These are phyloP conservation scores for Noturus placidus DNA, from an alignment of 2,113 vertebrate genomes.

Conservation along the genomic window DNA sequence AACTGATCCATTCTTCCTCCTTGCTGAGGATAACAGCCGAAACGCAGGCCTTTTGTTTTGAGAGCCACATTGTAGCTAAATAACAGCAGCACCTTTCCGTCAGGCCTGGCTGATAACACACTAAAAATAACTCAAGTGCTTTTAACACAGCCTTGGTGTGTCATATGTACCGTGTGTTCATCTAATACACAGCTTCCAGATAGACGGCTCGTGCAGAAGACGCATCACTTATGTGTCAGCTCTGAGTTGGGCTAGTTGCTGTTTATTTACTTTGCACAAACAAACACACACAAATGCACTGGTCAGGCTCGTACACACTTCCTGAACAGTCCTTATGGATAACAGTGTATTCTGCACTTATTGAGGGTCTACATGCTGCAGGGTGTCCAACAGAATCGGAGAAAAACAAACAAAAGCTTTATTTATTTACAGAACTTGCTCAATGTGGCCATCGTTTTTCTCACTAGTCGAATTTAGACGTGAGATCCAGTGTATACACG, in stretches of 20 bases:
- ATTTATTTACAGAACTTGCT: not conserved
- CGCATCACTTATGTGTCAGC: not conserved
- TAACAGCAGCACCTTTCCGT: not conserved
- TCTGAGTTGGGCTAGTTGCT: no score
- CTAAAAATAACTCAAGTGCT: not conserved
- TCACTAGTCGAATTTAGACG: no score
- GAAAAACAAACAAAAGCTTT: not conserved
- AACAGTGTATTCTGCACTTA: not conserved
- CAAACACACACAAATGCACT: not conserved
- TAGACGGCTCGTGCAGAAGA: not conserved
- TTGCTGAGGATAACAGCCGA: not conserved
- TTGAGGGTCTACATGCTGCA: not conserved
- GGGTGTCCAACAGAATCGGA: not conserved
- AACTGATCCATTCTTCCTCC: not conserved
- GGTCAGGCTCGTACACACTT: not conserved
- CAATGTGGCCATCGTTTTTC: not conserved
- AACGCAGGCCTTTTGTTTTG: conserved; percentile 31
- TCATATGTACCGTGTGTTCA: not conserved
- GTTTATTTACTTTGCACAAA: not conserved
- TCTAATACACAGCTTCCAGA: not conserved
- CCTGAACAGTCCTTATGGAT: not conserved
- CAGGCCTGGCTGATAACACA: not conserved
- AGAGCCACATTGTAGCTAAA: conserved; percentile 12
- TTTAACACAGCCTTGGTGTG: not conserved
- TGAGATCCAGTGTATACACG: not conserved